These are phyloP conservation scores for Zonotrichia leucophrys DNA, from an alignment of 2,113 vertebrate genomes.

Conservation along the genomic window DNA sequence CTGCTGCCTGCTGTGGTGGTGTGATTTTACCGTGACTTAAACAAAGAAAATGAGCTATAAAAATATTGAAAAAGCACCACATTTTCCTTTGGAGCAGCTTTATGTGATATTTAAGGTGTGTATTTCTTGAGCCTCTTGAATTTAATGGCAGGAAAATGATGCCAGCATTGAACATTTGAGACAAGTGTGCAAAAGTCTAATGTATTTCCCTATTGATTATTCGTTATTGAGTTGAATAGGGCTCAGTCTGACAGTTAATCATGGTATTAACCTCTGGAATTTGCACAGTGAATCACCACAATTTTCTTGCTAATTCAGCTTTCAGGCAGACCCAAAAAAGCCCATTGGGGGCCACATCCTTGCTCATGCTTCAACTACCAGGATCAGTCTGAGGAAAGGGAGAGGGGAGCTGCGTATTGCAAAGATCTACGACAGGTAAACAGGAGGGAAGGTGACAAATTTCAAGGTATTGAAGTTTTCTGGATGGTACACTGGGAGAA, in stretches of 20 bases:
- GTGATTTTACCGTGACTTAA: background rate
- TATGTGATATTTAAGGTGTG: background rate
- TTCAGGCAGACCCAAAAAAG: conserved; percentile 98
- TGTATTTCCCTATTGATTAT: background rate
- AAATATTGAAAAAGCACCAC: background rate
- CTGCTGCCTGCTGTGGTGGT: background rate
- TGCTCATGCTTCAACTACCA: conserved; percentile 96
- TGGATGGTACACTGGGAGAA: background rate
- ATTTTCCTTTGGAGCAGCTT: background rate
- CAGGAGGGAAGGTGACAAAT: background rate
- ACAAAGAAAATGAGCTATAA: background rate
- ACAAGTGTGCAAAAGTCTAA: background rate
- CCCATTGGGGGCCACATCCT: conserved; percentile 97
- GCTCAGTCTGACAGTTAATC: background rate
- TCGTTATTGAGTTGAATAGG: background rate
- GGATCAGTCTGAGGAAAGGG: conserved; percentile 94
- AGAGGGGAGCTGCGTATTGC: conserved; percentile 95
- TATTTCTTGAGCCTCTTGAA: background rate
- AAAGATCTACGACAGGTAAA: conserved; percentile 97
- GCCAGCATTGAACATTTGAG: background rate
- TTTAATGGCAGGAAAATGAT: background rate
- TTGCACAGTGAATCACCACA: background rate
- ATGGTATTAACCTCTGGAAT: background rate
- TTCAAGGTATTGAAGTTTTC: background rate
- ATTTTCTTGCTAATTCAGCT: conserved; percentile 75